Percentiles rank a stretch among this genome's conserved stretches.
These are phyloP conservation scores for Morelia viridis DNA, from an alignment of 2,797 vertebrate species.

Conservation along the genomic window DNA sequence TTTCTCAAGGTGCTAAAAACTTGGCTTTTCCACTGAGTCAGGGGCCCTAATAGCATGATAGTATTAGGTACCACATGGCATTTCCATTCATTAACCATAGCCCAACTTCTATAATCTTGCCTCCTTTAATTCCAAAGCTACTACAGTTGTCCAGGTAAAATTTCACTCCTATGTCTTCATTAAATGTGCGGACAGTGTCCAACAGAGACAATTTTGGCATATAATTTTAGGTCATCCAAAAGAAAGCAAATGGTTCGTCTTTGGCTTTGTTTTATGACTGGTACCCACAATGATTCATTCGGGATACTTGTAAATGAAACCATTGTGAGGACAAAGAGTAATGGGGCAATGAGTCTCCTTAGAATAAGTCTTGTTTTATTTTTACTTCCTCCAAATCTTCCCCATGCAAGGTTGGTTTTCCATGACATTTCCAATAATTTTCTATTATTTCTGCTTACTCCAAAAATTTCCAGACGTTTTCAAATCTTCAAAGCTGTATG, in stretches of 20 bases:
- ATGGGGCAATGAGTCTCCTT: neutral
- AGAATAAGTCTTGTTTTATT: neutral
- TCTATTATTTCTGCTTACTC: neutral
- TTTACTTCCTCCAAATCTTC: neutral
- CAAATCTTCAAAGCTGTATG: neutral
- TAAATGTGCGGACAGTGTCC: neutral
- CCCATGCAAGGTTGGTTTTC: neutral
- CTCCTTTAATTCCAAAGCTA: neutral
- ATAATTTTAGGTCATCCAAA: neutral
- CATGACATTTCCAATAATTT: neutral
- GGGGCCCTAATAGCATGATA: too few species aligned
- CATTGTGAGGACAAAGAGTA: neutral
- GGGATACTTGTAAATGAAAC: neutral
- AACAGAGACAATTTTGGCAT: neutral
- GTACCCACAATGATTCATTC: neutral
- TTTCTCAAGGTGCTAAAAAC: too few species aligned
- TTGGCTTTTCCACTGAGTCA: too few species aligned
- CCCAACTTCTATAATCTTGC: neutral
- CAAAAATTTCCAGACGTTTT: neutral
- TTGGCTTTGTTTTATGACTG: neutral
- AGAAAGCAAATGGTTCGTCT: neutral
- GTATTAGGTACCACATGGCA: neutral
- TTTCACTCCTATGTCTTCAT: neutral
- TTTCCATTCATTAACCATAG: neutral
- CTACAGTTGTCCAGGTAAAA: neutral